Percentiles rank a stretch among this genome's conserved stretches.
Evolutionary conservation across 2,113 vertebrate species (phyloP).

Genomic region (Pseudorasbora parva): DNA sequence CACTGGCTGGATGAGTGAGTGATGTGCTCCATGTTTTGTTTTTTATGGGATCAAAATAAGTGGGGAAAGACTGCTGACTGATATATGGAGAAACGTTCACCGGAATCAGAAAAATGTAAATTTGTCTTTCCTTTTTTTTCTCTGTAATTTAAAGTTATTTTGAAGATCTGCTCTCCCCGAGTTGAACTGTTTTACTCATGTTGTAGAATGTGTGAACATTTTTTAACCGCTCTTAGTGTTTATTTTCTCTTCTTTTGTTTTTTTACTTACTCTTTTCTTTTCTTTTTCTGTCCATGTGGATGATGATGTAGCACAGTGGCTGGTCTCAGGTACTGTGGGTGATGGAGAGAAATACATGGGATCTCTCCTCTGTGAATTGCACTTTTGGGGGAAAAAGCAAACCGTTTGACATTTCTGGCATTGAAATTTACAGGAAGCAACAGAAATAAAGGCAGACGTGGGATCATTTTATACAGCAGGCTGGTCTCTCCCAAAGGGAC

Average conservation of each 20-base stretch:
- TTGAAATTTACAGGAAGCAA: conserved; percentile 29
- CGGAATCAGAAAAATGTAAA: conserved; percentile 65
- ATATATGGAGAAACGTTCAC: conserved; percentile 51
- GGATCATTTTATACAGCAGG: conserved; percentile 47
- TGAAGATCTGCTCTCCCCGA: conserved; percentile 54
- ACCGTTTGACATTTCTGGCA: conserved; percentile 29
- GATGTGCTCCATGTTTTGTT: conserved; percentile 23
- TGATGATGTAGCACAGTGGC: conserved; percentile 61
- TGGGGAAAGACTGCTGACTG: conserved; percentile 37
- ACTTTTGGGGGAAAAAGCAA: conserved; percentile 51
- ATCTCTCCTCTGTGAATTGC: conserved; percentile 58
- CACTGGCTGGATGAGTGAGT: conserved; percentile 36
- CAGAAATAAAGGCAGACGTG: conserved; percentile 45
- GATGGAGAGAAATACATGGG: conserved; percentile 50
- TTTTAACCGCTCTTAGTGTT: conserved; percentile 55
- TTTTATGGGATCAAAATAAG: conserved; percentile 56
- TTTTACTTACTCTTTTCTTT: conserved; percentile 7
- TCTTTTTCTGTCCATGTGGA: conserved; percentile 45
- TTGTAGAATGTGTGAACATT: conserved; percentile 67
- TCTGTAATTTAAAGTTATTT: conserved; percentile 72
- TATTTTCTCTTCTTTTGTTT: conserved; percentile 57
- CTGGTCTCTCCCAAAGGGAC: conserved; percentile 47
- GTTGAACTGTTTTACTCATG: conserved; percentile 63
- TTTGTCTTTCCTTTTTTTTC: conserved; percentile 60
- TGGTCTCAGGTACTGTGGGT: conserved; percentile 64